phyloP scores from a whole-genome alignment of 2,113 vertebrate species.

The Puma concolor region DNA sequence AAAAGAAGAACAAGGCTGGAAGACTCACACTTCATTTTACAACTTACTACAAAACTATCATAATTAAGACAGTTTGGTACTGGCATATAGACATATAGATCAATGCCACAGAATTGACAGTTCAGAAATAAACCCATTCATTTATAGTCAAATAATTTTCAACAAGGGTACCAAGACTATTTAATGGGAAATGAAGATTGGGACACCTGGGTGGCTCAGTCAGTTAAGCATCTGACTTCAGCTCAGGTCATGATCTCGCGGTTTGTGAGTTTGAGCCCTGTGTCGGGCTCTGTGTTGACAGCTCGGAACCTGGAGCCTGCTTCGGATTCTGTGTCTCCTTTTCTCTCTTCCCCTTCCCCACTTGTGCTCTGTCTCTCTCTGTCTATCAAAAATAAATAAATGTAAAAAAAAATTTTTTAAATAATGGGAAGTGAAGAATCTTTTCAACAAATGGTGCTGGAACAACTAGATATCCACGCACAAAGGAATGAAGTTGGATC shows the following conservation, averaged over 20 bases:
- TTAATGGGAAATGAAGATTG: not conserved
- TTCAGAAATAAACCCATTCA: not conserved
- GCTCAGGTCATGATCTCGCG: no score
- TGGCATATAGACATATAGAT: not conserved
- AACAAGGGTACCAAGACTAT: not conserved
- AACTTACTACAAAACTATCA: not conserved
- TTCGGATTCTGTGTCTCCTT: no score
- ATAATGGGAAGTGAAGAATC: not conserved
- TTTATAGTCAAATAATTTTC: not conserved
- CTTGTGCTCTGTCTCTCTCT: no score
- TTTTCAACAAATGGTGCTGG: not conserved
- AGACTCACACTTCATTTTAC: not conserved
- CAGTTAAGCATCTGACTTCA: no score
- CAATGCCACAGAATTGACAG: not conserved
- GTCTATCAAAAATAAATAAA: no score
- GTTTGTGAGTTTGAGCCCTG: no score
- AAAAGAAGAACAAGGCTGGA: not conserved
- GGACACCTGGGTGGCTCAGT: no score
- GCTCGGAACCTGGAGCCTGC: no score
- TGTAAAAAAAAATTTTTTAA: no score
- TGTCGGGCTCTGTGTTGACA: no score
- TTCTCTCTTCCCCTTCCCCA: no score
- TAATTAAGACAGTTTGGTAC: not conserved
- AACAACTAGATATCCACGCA: not conserved
- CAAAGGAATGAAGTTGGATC: constrained; percentile 27